phyloP scores from a whole-genome alignment of 2,888 invertebrate genomes.

The Lasioglossum malachurum region DNA sequence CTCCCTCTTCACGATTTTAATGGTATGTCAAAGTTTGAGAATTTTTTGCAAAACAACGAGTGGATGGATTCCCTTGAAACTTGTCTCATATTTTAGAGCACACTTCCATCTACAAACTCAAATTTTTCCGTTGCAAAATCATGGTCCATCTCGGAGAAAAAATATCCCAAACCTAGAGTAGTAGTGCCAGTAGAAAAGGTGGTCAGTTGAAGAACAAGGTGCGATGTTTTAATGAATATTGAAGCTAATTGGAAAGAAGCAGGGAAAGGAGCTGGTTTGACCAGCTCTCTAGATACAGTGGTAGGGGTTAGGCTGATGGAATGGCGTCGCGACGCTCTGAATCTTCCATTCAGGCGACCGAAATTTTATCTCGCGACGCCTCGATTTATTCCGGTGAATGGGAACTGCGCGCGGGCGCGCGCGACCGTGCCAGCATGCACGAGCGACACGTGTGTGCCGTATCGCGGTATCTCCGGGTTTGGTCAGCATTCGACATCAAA shows the following conservation, averaged over 20 bases:
- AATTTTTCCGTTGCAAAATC: not conserved
- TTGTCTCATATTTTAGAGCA: not conserved
- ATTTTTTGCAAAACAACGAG: not conserved
- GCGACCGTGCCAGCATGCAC: not conserved
- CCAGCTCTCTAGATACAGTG: not conserved
- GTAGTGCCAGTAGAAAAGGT: not conserved
- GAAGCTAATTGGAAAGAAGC: not conserved
- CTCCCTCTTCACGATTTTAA: not conserved
- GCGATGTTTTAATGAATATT: not conserved
- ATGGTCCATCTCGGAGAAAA: not conserved
- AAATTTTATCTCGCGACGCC: conserved; percentile 35
- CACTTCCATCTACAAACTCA: not conserved
- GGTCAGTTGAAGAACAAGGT: not conserved
- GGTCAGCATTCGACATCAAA: conserved; percentile 66
- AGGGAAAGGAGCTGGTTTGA: not conserved
- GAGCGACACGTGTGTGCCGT: conserved; percentile 31
- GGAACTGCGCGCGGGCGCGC: not conserved
- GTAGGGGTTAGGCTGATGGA: not conserved
- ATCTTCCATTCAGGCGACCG: conserved; percentile 26
- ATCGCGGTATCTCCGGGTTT: conserved; percentile 49
- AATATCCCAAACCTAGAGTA: not conserved
- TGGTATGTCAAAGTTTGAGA: not conserved
- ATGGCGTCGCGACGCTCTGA: not conserved
- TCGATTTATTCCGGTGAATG: conserved; percentile 52
- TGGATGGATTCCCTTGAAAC: not conserved